Evolutionary conservation across 2,888 invertebrate species (phyloP).

Genomic region (Hymenopus coronatus): DNA sequence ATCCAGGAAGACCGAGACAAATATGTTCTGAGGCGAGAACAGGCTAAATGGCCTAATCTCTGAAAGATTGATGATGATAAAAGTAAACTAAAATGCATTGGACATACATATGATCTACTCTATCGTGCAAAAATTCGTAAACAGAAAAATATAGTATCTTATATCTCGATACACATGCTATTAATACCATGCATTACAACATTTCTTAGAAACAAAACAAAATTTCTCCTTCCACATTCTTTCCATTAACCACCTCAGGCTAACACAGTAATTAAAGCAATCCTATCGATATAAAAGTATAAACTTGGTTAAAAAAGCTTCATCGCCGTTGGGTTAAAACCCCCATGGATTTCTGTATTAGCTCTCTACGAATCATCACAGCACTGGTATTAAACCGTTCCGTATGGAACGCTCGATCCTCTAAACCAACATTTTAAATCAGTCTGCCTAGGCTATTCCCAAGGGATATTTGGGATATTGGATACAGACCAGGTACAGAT

Average conservation of each 20-base stretch:
- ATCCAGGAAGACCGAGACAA: too few species aligned
- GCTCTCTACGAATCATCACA: neutral
- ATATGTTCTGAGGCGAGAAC: too few species aligned
- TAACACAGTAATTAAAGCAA: neutral
- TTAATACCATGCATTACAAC: too few species aligned
- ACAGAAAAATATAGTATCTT: too few species aligned
- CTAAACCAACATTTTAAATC: neutral
- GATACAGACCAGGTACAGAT: neutral
- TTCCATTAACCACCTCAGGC: neutral
- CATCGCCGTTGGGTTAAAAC: neutral
- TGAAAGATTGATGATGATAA: too few species aligned
- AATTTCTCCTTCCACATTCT: neutral
- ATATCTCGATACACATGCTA: too few species aligned
- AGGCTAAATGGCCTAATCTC: too few species aligned
- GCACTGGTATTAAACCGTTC: neutral
- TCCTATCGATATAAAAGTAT: neutral
- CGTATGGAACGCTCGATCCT: neutral
- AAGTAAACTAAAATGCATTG: too few species aligned
- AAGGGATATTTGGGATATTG: neutral
- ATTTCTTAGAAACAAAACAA: too few species aligned
- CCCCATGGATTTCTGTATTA: neutral
- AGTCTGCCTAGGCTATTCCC: neutral
- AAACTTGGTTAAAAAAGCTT: neutral
- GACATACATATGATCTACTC: too few species aligned
- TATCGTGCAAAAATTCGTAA: too few species aligned